A percentile compares a stretch with the other conserved stretches of the same genome.
Evolutionary conservation across 2,888 invertebrate genomes (phyloP).

Genomic region (Hirtodrosophila confusa): DNA sequence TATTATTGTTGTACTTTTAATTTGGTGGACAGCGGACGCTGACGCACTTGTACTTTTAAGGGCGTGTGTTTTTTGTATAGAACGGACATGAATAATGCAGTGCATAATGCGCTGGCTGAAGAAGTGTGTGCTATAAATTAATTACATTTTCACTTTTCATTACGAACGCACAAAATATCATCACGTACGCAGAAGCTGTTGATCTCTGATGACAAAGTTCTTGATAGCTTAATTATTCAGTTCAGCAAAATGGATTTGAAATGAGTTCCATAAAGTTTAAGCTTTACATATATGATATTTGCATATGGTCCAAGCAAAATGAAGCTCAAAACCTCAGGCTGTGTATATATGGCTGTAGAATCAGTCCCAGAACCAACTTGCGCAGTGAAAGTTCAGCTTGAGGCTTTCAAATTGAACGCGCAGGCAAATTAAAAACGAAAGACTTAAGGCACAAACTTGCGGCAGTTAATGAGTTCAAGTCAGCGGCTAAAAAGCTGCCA

Average conservation of each 20-base stretch:
- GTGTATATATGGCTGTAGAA: slow-evolving; percentile 33
- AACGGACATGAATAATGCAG: slow-evolving; percentile 64
- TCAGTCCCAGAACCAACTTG: slow-evolving; percentile 35
- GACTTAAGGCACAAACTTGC: slow-evolving; percentile 72
- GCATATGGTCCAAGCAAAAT: slow-evolving; percentile 44
- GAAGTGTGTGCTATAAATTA: background rate
- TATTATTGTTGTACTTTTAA: slow-evolving; percentile 20
- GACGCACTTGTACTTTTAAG: slow-evolving; percentile 59
- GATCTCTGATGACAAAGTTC: background rate
- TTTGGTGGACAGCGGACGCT: slow-evolving; percentile 15
- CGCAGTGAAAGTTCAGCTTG: slow-evolving; percentile 70
- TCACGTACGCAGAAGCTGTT: slow-evolving; percentile 7
- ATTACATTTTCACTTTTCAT: slow-evolving; percentile 64
- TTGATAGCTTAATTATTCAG: slow-evolving; percentile 9
- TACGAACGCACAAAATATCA: slow-evolving; percentile 20
- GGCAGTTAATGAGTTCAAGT: slow-evolving; percentile 65
- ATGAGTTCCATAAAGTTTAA: slow-evolving; percentile 11
- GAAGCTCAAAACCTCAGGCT: slow-evolving; percentile 36
- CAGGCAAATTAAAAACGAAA: slow-evolving; percentile 51
- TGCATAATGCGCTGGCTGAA: background rate
- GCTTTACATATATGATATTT: slow-evolving; percentile 35
- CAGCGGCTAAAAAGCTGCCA: slow-evolving; percentile 28
- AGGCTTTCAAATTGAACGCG: background rate
- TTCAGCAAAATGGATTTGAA: slow-evolving; percentile 25
- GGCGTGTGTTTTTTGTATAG: slow-evolving; percentile 31